Base-by-base conservation (phyloP, 92 coral and sea anemone species). In the Palythoa grandis region DNA sequence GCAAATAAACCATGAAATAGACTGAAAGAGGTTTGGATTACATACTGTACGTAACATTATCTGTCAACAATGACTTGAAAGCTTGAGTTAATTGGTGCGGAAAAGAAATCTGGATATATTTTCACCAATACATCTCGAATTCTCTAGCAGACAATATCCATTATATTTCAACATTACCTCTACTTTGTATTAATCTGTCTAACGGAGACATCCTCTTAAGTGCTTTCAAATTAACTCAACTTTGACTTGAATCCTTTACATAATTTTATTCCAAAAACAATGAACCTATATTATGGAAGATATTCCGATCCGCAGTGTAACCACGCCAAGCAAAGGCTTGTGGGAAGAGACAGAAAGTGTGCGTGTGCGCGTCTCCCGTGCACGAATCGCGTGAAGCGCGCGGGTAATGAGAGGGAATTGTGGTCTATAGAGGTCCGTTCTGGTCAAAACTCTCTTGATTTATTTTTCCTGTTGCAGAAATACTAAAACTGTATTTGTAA, bases 241-340 rank as follows among this genome's bases (percentile, higher is more conserved):
- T 68, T 39, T 20, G 53, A 29, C 35, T 29, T 29, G 35, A 29
- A 29, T n/a, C 7, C 47, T 66, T 11, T 1, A 4, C 37, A 12
- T 35, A 4, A 60, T 56, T 57, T 13, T 24, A 54, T 40, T 61
- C 72, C 22, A 7, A 78, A 61, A 78, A 17, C 40, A 79, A 79
- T 79, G 84, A 61, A 79, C 16, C n/a, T n/a, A n/a, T n/a, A n/a
- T n/a, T n/a, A n/a, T n/a, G n/a, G n/a, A n/a, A n/a, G n/a, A 2
- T 13, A 78, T 11, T 19, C 50, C 40, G 8, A 9, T 22, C 40
- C 7, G 74, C 85, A 39, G 17, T 66, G 85, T 80, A 80, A 80
- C 85, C 85, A 80, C 29, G 85, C 85, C 74, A 48, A 4, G 43
- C 85, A 80, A 68, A 68, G 85, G 58, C 20, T 80, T 80, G 11